A percentile compares a stretch with the other conserved stretches of the same genome.
These are phyloP conservation scores for Mesoclemmys tuberculata DNA, from an alignment of 2,113 vertebrate genomes.

Conservation along the genomic window DNA sequence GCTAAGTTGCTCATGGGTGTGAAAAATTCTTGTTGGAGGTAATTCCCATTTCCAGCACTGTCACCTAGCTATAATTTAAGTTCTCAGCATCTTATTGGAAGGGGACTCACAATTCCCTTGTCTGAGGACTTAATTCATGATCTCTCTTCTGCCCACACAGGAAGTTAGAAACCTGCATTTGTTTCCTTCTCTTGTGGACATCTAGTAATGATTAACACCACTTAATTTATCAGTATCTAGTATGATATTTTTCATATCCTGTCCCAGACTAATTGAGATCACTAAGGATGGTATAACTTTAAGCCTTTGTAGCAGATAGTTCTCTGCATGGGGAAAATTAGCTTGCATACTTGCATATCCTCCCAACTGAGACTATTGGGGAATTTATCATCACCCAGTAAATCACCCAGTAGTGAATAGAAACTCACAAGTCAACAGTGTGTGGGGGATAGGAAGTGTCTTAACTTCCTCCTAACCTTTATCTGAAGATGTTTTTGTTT, in stretches of 20 bases:
- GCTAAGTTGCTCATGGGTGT: not conserved
- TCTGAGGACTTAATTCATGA: not conserved
- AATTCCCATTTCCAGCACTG: accelerated
- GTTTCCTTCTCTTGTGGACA: not conserved
- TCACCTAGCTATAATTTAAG: not conserved
- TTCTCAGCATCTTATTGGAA: not conserved
- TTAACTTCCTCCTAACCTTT: constrained; percentile 6
- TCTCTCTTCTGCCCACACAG: not conserved
- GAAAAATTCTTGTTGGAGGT: not conserved
- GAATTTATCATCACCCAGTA: not conserved
- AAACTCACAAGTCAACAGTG: not conserved
- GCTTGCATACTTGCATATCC: not conserved
- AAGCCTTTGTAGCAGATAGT: not conserved
- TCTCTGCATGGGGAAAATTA: not conserved
- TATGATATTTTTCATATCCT: not conserved
- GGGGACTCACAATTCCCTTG: not conserved
- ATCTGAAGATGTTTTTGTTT: constrained; percentile 1
- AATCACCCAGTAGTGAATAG: constrained; percentile 1
- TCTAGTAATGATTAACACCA: not conserved
- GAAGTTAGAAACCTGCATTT: accelerated
- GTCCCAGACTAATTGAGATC: not conserved
- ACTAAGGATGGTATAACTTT: not conserved
- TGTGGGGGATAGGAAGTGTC: not conserved
- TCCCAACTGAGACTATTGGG: not conserved
- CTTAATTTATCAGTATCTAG: not conserved